Evolutionary conservation across 2,113 vertebrate species (phyloP).

Genomic region (Sylvilagus bachmani): DNA sequence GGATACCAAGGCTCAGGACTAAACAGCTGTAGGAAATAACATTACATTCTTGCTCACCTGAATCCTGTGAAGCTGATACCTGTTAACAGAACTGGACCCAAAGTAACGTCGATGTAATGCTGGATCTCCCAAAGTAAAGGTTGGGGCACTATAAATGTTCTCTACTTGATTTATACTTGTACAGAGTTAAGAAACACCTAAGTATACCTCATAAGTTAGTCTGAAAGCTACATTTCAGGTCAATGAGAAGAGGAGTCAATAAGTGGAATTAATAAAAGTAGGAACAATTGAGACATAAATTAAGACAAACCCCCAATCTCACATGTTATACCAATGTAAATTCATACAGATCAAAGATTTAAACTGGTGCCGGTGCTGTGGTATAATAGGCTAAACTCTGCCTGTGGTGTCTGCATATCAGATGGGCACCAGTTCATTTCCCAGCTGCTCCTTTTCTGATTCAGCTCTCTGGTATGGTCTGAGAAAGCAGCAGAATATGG

Average conservation of each 20-base stretch:
- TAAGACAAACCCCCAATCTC: not conserved
- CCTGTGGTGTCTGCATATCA: too few relatives aligned
- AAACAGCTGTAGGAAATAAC: not conserved
- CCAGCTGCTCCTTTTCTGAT: too few relatives aligned
- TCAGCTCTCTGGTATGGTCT: too few relatives aligned
- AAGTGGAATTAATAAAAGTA: not conserved
- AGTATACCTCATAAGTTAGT: not conserved
- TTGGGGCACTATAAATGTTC: not conserved
- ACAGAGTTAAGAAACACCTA: not conserved
- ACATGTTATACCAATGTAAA: not conserved
- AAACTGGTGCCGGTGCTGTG: too few relatives aligned
- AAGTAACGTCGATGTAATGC: not conserved
- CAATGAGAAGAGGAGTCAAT: not conserved
- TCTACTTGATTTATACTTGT: not conserved
- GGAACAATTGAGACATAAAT: not conserved
- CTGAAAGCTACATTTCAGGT: not conserved
- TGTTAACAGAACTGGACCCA: not conserved
- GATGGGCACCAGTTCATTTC: too few relatives aligned
- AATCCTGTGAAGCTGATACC: not conserved
- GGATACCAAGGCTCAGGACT: not conserved
- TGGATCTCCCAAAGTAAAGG: not conserved
- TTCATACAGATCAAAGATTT: conserved; percentile 19
- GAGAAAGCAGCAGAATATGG: too few relatives aligned
- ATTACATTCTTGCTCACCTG: not conserved
- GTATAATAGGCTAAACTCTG: too few relatives aligned